Base-by-base conservation (phyloP, 2,888 invertebrate genomes). In the Cactoblastis cactorum region DNA sequence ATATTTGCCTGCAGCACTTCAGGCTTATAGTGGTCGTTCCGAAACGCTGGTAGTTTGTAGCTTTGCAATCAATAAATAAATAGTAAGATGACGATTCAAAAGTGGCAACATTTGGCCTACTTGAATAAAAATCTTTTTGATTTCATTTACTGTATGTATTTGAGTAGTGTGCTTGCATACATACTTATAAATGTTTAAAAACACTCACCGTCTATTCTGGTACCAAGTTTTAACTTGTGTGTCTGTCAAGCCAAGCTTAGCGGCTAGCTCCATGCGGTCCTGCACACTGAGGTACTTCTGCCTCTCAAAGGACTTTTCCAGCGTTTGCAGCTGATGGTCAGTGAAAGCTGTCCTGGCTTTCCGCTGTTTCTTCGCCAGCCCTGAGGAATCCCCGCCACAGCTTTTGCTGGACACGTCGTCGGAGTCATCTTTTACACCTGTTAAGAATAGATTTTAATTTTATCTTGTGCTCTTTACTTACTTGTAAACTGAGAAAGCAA, bases 151-250 rank as follows among this genome's bases (percentile, higher is more conserved):
- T n/a, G n/a, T n/a, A n/a, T n/a, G n/a, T n/a, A n/a, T n/a, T n/a
- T n/a, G n/a, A n/a, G n/a, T n/a, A n/a, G n/a, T n/a, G n/a, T n/a
- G n/a, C n/a, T n/a, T n/a, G n/a, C n/a, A n/a, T n/a, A n/a, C n/a
- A n/a, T n/a, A n/a, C n/a, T n/a, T n/a, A n/a, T n/a, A n/a, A 33
- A 33, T 35, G 8, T 35, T 35, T 15, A 6, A 3, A n/a, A 28
- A 41, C n/a, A 80, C 93, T 91, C 80, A 97, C 98, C 98, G 94
- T 91, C 99, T 92, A 80, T 99, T 99, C 86, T 99, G 98, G 87
- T 99, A 99, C 99, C 99, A 99, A 69, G 99, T 99, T 89, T 99
- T 99, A 78, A 99, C 99, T 92, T 99, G 99, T 48, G 99, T 99
- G 86, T 99, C 99, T 38, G 97, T 98, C 53, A 99, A 92, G 69